A percentile compares a stretch with the other conserved stretches of the same genome.
These are phyloP conservation scores for Hippopotamus amphibius DNA, from an alignment of 2,113 vertebrate species.

Conservation along the genomic window DNA sequence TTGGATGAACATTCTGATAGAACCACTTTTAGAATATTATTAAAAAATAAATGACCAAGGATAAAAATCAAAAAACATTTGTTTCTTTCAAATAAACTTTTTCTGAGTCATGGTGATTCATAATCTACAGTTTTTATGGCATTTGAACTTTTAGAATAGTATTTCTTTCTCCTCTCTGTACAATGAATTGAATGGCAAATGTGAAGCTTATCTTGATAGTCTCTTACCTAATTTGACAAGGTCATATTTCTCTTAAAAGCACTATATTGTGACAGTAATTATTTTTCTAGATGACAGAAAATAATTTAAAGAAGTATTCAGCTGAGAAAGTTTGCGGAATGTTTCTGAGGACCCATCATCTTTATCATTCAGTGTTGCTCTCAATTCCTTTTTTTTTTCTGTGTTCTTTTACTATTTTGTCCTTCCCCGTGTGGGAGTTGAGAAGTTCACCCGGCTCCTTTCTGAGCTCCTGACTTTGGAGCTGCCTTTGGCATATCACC, in stretches of 20 bases:
- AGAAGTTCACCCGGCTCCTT: not conserved
- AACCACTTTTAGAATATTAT: not conserved
- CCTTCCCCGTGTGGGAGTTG: not conserved
- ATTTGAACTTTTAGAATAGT: not conserved
- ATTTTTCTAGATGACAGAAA: not conserved
- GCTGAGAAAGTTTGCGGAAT: not conserved
- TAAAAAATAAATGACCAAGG: conserved; percentile 2
- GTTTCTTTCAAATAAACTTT: not conserved
- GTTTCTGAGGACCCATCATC: not conserved
- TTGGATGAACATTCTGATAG: not conserved
- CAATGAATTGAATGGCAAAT: not conserved
- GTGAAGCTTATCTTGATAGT: not conserved
- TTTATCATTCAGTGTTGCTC: not conserved
- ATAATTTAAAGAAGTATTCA: not conserved
- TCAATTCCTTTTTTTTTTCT: not conserved
- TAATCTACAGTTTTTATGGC: not conserved
- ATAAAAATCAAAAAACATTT: not conserved
- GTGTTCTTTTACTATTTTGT: not conserved
- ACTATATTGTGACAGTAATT: not conserved
- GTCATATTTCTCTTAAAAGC: not conserved
- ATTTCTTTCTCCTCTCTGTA: not conserved
- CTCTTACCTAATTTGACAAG: conserved; percentile 20
- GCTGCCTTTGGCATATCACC: not conserved
- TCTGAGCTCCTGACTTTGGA: not conserved
- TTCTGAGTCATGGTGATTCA: conserved; percentile 52